A percentile compares a stretch with the other conserved stretches of the same genome.
These are phyloP conservation scores for Barypeithes pellucidus DNA, from an alignment of 2,888 invertebrate species.

Conservation along the genomic window DNA sequence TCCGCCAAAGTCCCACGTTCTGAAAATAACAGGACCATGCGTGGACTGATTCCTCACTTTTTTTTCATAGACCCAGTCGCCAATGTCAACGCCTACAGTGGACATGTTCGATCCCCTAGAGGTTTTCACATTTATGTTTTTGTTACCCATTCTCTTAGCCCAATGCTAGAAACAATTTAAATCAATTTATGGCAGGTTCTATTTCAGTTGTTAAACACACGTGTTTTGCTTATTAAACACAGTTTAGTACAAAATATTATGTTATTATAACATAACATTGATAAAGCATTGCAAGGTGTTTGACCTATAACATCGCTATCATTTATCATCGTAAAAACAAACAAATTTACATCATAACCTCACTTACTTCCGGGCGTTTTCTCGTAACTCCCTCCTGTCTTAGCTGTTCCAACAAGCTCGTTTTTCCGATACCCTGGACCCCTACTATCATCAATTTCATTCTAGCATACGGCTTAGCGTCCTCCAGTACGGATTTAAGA, in stretches of 20 bases:
- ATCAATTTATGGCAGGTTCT: not conserved
- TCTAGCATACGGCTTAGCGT: constrained; percentile 93
- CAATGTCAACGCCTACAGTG: constrained; percentile 98
- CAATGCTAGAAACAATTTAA: constrained; percentile 82
- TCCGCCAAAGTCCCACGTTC: constrained; percentile 99
- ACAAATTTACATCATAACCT: constrained; percentile 30
- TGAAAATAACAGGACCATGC: constrained; percentile 89
- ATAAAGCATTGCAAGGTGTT: constrained; percentile 1
- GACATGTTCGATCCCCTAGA: constrained; percentile 89
- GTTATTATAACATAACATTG: not conserved
- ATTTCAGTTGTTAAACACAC: not conserved
- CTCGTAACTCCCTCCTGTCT: constrained; percentile 88
- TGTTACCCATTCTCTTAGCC: constrained; percentile 96
- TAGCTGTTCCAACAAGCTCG: constrained; percentile 90
- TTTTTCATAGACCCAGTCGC: constrained; percentile 94
- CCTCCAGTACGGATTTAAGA: constrained; percentile 89
- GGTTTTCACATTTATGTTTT: constrained; percentile 83
- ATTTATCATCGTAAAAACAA: constrained; percentile 17
- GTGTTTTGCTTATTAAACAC: no score
- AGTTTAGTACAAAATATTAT: no score
- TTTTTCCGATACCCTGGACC: constrained; percentile 90
- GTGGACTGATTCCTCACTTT: constrained; percentile 82
- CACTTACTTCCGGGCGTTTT: constrained; percentile 77
- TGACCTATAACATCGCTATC: not conserved
- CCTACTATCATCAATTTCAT: constrained; percentile 98